phyloP scores from a whole-genome alignment of 92 coral and sea anemone genomes.

The Scolanthus callimorphus region DNA sequence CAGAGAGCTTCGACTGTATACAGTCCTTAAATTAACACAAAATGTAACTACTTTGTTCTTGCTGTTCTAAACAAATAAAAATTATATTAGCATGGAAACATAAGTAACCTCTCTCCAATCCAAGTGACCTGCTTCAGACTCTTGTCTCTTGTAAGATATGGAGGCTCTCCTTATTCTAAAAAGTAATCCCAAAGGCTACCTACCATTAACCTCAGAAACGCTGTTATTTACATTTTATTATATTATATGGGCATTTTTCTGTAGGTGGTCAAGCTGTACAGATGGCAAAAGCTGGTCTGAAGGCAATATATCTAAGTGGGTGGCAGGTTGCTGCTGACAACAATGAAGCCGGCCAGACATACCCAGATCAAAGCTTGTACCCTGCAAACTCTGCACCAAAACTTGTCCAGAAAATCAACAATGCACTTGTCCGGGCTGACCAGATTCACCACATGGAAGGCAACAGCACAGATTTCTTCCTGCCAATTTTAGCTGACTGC shows the following conservation, averaged over 20 bases:
- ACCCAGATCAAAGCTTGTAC: slow-evolving; percentile 95
- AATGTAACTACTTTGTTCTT: too few species aligned
- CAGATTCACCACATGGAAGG: slow-evolving; percentile 98
- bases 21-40: too few species aligned
- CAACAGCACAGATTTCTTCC: slow-evolving; percentile 63
- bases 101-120: too few species aligned
- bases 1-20: too few species aligned
- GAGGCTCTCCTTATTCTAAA: too few species aligned
- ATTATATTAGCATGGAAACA: too few species aligned
- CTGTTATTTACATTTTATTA: too few species aligned
- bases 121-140: too few species aligned
- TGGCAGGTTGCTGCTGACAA: slow-evolving; percentile 99
- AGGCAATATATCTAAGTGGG: slow-evolving; percentile 95
- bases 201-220: too few species aligned
- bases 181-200: too few species aligned
- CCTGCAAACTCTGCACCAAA: slow-evolving; percentile 95
- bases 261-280: slow-evolving; percentile 95
- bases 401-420: slow-evolving; percentile 93
- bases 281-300: slow-evolving; percentile 95
- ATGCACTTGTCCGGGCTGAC: slow-evolving; percentile 91
- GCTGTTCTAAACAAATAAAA: too few species aligned
- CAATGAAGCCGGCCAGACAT: slow-evolving; percentile 87
- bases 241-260: not conserved
- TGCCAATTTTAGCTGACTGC: slow-evolving; percentile 95
- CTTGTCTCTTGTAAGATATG: too few species aligned